phyloP scores from a whole-genome alignment of 35 echinoderm and acorn worm genomes.

The Apostichopus parvimensis region DNA sequence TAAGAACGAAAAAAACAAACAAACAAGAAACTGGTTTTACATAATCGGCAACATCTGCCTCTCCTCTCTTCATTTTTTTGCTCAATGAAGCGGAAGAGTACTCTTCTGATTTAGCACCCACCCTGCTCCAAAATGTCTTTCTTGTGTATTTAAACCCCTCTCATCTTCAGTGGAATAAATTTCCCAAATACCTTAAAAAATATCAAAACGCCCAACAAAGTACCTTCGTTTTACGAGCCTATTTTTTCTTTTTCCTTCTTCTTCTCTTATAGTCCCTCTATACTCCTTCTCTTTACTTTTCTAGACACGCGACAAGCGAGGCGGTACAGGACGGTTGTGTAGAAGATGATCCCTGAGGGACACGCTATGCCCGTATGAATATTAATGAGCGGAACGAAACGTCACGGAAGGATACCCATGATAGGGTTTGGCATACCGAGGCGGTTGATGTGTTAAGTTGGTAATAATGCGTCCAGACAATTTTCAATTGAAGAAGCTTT shows the following conservation, averaged over 20 bases:
- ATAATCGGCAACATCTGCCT: background rate
- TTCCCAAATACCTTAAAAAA: conserved; percentile 19
- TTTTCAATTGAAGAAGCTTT: conserved; percentile 37
- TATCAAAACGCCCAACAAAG: conserved; percentile 28
- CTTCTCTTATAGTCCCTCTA: background rate
- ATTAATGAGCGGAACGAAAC: conserved; percentile 52
- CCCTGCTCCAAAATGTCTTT: background rate
- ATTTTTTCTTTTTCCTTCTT: background rate
- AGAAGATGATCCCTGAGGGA: conserved; percentile 38
- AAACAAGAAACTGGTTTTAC: background rate
- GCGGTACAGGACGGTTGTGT: conserved; percentile 39
- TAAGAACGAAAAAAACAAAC: background rate
- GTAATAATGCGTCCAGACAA: conserved; percentile 47
- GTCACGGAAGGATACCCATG: conserved; percentile 40
- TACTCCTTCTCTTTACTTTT: background rate
- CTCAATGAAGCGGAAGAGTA: conserved; percentile 23
- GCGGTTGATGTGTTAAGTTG: conserved; percentile 36
- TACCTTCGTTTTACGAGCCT: background rate
- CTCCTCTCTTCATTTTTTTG: conserved; percentile 1
- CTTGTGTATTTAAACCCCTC: background rate
- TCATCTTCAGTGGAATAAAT: background rate
- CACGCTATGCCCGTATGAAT: conserved; percentile 42
- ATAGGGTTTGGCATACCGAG: conserved; percentile 23
- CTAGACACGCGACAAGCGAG: conserved; percentile 36
- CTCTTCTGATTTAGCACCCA: conserved; percentile 11